These are phyloP conservation scores for Pteronura brasiliensis DNA, from an alignment of 2,113 vertebrate genomes.

Conservation along the genomic window DNA sequence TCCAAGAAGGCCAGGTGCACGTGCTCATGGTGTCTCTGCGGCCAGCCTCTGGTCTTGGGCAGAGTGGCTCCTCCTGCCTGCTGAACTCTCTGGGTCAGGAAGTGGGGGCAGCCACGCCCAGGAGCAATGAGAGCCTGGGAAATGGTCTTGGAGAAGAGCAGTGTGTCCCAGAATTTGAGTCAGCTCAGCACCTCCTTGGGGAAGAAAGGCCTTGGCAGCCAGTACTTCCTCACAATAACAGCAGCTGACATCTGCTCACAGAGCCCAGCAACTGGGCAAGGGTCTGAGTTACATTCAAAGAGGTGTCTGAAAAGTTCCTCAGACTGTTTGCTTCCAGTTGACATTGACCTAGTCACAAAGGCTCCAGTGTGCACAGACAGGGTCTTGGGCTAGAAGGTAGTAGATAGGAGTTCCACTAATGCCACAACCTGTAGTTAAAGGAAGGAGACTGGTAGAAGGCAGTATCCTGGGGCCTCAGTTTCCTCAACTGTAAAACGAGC, in stretches of 20 bases:
- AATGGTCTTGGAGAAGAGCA: background rate
- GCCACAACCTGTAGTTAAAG: background rate
- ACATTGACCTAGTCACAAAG: background rate
- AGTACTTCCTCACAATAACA: background rate
- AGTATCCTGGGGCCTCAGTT: background rate
- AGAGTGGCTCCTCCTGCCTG: background rate
- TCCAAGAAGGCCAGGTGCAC: background rate
- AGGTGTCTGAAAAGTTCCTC: background rate
- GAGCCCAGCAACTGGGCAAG: background rate
- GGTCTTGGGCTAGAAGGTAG: background rate
- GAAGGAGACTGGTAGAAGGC: background rate
- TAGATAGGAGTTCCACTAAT: background rate
- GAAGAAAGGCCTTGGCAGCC: background rate
- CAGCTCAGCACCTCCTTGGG: background rate
- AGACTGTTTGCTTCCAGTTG: background rate
- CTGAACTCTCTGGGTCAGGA: background rate
- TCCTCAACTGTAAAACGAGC: background rate
- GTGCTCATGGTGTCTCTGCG: accelerated
- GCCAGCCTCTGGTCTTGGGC: background rate
- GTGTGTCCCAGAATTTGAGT: background rate
- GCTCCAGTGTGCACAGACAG: background rate
- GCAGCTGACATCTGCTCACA: background rate
- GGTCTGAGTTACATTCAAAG: background rate
- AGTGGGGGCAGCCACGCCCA: background rate
- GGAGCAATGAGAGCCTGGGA: background rate